Evolutionary conservation across 2,888 invertebrate genomes (phyloP).

Genomic region (Chrysolina oricalcia): DNA sequence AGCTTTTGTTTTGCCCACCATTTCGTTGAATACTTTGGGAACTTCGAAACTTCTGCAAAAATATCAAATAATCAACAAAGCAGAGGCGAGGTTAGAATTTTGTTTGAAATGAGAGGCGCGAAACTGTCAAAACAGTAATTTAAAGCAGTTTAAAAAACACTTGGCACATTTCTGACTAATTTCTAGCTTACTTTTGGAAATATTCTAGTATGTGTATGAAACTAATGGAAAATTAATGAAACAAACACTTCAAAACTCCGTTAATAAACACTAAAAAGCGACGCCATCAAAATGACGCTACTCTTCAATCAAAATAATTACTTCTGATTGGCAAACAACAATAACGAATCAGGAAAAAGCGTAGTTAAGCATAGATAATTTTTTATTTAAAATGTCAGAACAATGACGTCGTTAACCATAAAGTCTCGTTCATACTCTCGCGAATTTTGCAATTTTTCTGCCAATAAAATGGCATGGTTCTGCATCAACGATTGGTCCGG

Average conservation of each 20-base stretch:
- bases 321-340: constrained; percentile 6
- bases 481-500: too few relatives aligned
- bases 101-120: constrained; percentile 13
- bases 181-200: background rate
- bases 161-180: background rate
- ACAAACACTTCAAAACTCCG: background rate
- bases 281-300: constrained; percentile 22
- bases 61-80: background rate
- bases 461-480: too few relatives aligned
- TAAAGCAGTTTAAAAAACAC: background rate
- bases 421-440: too few relatives aligned
- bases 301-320: constrained; percentile 1
- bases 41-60: background rate
- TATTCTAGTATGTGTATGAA: background rate
- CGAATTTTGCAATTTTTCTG: too few relatives aligned
- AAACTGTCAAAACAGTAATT: constrained; percentile 9
- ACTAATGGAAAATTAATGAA: background rate
- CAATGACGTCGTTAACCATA: too few relatives aligned
- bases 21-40: background rate
- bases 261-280: constrained; percentile 1
- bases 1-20: constrained; percentile 29
- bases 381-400: too few relatives aligned
- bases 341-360: background rate
- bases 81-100: background rate
- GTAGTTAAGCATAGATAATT: background rate